Evolutionary conservation across 2,888 invertebrate species (phyloP).

Genomic region (Ctenicera cuprea): DNA sequence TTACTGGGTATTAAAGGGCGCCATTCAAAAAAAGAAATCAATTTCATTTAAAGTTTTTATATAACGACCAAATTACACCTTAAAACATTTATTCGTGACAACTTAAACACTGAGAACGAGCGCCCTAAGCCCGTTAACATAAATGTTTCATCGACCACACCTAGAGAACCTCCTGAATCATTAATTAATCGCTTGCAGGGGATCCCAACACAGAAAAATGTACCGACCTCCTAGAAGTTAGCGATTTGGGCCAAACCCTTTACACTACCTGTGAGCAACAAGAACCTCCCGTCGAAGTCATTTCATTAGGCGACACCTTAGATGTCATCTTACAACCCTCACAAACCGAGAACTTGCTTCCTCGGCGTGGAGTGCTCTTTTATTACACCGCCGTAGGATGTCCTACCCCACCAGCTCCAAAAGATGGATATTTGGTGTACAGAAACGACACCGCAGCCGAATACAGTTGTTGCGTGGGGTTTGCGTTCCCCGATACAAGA

Average conservation of each 20-base stretch:
- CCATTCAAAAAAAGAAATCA: neutral
- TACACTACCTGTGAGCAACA: slow-evolving; percentile 76
- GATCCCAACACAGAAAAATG: slow-evolving; percentile 68
- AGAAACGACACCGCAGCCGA: slow-evolving; percentile 80
- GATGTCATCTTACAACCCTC: slow-evolving; percentile 63
- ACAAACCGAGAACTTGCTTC: slow-evolving; percentile 59
- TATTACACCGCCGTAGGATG: slow-evolving; percentile 81
- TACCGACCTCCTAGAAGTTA: slow-evolving; percentile 74
- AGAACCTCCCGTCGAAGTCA: slow-evolving; percentile 73
- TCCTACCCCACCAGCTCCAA: slow-evolving; percentile 78
- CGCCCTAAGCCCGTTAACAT: neutral
- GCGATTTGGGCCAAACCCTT: slow-evolving; percentile 73
- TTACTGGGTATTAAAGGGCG: no score
- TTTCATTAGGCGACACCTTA: slow-evolving; percentile 73
- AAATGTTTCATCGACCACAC: neutral
- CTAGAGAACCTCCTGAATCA: neutral
- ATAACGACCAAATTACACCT: neutral
- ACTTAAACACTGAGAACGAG: neutral
- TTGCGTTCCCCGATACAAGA: slow-evolving; percentile 81
- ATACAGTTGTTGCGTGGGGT: slow-evolving; percentile 82
- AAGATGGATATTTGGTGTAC: slow-evolving; percentile 81
- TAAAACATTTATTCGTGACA: neutral
- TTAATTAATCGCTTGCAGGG: slow-evolving; percentile 17
- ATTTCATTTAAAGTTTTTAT: neutral
- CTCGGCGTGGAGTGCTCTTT: slow-evolving; percentile 77